phyloP scores from a whole-genome alignment of 2,888 invertebrate genomes.

The Nebria salina region DNA sequence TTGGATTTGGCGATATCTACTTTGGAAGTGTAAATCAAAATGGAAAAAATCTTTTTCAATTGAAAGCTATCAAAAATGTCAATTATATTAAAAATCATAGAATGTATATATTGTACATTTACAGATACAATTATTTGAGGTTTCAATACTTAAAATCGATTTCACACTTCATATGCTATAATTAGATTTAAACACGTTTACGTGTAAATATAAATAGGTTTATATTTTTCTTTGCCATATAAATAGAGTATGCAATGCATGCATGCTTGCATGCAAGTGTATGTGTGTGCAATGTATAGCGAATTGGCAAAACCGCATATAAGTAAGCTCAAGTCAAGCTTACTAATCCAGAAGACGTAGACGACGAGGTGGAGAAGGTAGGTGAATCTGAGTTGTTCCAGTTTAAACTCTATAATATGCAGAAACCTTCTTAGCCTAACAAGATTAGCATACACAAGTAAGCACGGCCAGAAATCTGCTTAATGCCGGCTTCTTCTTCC shows the following conservation, averaged over 20 bases:
- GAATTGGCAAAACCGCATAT: slow-evolving; percentile 59
- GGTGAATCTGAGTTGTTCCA: slow-evolving; percentile 60
- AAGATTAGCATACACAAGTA: slow-evolving; percentile 75
- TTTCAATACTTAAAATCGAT: too few relatives aligned
- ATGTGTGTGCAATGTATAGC: not conserved
- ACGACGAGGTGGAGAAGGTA: slow-evolving; percentile 29
- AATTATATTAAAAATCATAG: too few relatives aligned
- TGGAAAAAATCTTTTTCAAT: too few relatives aligned
- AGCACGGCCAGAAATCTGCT: slow-evolving; percentile 66
- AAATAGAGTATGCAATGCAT: not conserved
- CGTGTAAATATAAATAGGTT: too few relatives aligned
- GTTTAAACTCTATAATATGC: slow-evolving; percentile 75
- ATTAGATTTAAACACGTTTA: too few relatives aligned
- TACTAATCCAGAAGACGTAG: slow-evolving; percentile 74
- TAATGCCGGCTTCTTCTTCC: slow-evolving; percentile 53
- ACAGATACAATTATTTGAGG: too few relatives aligned
- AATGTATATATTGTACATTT: too few relatives aligned
- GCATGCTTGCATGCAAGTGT: not conserved
- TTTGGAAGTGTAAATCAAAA: too few relatives aligned
- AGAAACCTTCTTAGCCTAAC: slow-evolving; percentile 79
- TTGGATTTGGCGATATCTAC: too few relatives aligned
- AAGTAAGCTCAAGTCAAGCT: slow-evolving; percentile 63
- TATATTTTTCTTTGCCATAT: not conserved
- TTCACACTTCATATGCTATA: too few relatives aligned
- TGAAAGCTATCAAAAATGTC: too few relatives aligned